A percentile compares a stretch with the other conserved stretches of the same genome.
phyloP scores from a whole-genome alignment of 2,888 invertebrate species.

The Noctuana brunneofusca region DNA sequence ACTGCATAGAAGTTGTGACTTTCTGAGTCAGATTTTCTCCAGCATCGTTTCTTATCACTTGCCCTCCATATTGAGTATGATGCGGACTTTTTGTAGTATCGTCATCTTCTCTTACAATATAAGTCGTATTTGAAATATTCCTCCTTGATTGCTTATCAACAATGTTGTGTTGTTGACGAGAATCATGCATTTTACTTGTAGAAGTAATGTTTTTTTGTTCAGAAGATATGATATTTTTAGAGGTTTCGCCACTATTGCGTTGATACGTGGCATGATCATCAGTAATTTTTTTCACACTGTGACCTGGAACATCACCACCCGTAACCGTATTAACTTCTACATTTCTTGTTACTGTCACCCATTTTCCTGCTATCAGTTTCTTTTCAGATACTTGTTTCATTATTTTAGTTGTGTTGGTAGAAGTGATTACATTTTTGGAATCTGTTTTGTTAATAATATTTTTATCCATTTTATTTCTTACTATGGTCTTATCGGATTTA shows the following conservation, averaged over 20 bases:
- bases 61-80: constrained; percentile 37
- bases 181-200: constrained; percentile 31
- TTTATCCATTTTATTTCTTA: constrained; percentile 53
- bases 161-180: constrained; percentile 30
- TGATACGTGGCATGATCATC: constrained; percentile 42
- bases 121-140: constrained; percentile 41
- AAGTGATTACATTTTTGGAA: constrained; percentile 55
- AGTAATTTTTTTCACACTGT: constrained; percentile 32
- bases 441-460: constrained; percentile 58
- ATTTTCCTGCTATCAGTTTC: constrained; percentile 77
- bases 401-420: constrained; percentile 78
- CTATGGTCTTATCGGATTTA: constrained; percentile 50
- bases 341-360: constrained; percentile 81
- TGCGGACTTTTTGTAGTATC: constrained; percentile 27
- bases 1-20: constrained; percentile 52
- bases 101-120: constrained; percentile 40
- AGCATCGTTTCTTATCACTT: constrained; percentile 40
- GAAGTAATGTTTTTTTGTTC: constrained; percentile 31
- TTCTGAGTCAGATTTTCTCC: constrained; percentile 50
- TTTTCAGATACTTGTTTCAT: constrained; percentile 82
- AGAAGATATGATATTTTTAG: constrained; percentile 25
- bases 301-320: constrained; percentile 48
- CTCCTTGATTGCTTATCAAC: constrained; percentile 28
- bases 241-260: constrained; percentile 19
- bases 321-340: constrained; percentile 85